These are phyloP conservation scores for Phenganax subtilis DNA, from an alignment of 92 coral and sea anemone genomes.

Conservation along the genomic window DNA sequence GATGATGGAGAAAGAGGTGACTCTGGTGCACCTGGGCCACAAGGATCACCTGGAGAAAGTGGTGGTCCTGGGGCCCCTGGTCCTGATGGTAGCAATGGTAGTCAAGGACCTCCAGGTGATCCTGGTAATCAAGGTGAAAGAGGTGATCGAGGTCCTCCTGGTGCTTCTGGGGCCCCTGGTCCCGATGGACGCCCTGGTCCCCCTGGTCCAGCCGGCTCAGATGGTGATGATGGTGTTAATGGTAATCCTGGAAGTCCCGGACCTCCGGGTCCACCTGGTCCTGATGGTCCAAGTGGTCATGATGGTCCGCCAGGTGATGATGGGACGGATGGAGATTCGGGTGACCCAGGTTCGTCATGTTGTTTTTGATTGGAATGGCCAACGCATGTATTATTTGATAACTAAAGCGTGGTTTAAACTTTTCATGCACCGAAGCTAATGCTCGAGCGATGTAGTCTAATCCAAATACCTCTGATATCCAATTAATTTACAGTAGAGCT, in stretches of 20 bases:
- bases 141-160: slow-evolving; percentile 22
- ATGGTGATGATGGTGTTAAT: not conserved
- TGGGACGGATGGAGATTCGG: slow-evolving; percentile 6
- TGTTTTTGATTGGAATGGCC: not conserved
- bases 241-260: slow-evolving; percentile 1
- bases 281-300: slow-evolving; percentile 7
- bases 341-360: slow-evolving; percentile 12
- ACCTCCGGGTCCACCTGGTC: slow-evolving; percentile 5
- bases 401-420: too few species aligned
- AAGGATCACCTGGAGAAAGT: not conserved
- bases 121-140: not conserved
- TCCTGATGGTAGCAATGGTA: not conserved
- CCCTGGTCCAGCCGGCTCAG: slow-evolving; percentile 2
- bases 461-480: too few species aligned
- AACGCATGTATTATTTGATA: not conserved
- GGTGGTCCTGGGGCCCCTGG: slow-evolving; percentile 15
- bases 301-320: not conserved
- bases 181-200: not conserved
- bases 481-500: too few species aligned
- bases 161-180: slow-evolving; percentile 20
- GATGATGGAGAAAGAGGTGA: slow-evolving; percentile 19
- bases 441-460: too few species aligned
- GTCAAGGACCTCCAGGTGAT: not conserved
- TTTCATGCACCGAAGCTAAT: too few species aligned
- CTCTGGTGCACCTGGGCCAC: not conserved